phyloP scores from a whole-genome alignment of 2,888 invertebrate genomes.

The Ornithoptera alexandrae region DNA sequence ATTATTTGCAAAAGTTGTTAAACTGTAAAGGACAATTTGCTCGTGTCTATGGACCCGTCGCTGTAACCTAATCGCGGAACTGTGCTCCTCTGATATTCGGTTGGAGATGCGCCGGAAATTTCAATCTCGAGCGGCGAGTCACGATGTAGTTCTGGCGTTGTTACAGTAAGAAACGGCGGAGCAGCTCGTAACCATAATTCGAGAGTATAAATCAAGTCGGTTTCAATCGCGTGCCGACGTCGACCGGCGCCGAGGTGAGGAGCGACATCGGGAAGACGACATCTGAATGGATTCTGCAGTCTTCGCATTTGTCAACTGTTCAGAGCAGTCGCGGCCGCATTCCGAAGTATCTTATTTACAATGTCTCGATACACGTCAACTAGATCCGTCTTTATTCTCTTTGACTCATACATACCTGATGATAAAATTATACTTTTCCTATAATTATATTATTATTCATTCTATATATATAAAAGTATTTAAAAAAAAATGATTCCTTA shows the following conservation, averaged over 20 bases:
- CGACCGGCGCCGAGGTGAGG: conserved; percentile 13
- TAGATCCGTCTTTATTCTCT: neutral
- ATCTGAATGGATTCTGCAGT: conserved; percentile 21
- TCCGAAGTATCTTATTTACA: conserved; percentile 8
- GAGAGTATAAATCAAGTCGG: conserved; percentile 22
- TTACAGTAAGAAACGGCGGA: conserved; percentile 4
- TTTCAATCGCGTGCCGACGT: conserved; percentile 14
- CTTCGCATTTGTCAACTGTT: conserved; percentile 20
- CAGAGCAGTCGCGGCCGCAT: conserved; percentile 12
- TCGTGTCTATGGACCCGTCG: neutral
- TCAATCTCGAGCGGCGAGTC: conserved; percentile 17
- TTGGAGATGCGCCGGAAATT: conserved; percentile 20
- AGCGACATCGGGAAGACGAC: conserved; percentile 17
- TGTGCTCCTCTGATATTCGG: conserved; percentile 10
- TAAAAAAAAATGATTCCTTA: no score
- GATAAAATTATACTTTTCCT: no score
- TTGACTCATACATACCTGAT: no score
- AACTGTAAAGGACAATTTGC: conserved; percentile 1
- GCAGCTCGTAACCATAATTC: conserved; percentile 17
- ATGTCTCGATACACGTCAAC: neutral
- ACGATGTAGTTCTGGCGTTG: conserved; percentile 16
- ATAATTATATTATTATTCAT: no score
- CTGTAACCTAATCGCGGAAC: conserved; percentile 11
- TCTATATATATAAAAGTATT: no score
- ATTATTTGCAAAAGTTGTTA: no score